Conservation (phyloP, 2,888 invertebrate genomes). For the Drosophila hamatofila region DNA sequence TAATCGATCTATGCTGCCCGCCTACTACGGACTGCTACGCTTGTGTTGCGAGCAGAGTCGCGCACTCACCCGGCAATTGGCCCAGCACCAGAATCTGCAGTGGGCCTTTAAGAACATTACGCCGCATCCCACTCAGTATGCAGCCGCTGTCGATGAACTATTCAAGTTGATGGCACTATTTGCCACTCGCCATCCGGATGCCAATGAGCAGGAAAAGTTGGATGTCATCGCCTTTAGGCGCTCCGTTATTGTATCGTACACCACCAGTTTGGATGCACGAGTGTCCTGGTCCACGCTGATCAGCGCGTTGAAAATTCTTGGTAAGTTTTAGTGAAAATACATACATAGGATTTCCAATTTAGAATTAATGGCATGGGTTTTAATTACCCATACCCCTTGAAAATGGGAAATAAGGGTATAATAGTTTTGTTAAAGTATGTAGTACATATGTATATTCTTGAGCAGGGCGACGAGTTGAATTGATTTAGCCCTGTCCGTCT, state of each 20-base stretch:
- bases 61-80: conserved; percentile 93
- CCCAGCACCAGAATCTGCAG: conserved; percentile 97
- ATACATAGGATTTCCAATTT: neutral
- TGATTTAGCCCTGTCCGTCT: too few species aligned
- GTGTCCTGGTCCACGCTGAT: conserved; percentile 98
- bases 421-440: too few species aligned
- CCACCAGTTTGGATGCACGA: conserved; percentile 94
- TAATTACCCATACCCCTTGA: too few species aligned
- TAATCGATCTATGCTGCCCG: conserved; percentile 97
- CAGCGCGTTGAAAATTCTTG: conserved; percentile 93
- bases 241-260: conserved; percentile 94
- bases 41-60: conserved; percentile 96
- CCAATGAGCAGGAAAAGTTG: conserved; percentile 90
- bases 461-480: too few species aligned
- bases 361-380: too few species aligned
- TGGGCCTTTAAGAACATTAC: conserved; percentile 99
- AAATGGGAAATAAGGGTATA: too few species aligned
- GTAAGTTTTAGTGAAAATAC: conserved; percentile 61
- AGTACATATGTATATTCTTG: too few species aligned
- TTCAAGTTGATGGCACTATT: conserved; percentile 96
- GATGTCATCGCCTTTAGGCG: conserved; percentile 95
- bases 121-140: conserved; percentile 97
- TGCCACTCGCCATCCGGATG: conserved; percentile 93
- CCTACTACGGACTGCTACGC: conserved; percentile 94
- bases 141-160: conserved; percentile 95